Percentiles rank a stretch among this genome's conserved stretches.
phyloP scores from a whole-genome alignment of 2,113 vertebrate genomes.

The Spea bombifrons region DNA sequence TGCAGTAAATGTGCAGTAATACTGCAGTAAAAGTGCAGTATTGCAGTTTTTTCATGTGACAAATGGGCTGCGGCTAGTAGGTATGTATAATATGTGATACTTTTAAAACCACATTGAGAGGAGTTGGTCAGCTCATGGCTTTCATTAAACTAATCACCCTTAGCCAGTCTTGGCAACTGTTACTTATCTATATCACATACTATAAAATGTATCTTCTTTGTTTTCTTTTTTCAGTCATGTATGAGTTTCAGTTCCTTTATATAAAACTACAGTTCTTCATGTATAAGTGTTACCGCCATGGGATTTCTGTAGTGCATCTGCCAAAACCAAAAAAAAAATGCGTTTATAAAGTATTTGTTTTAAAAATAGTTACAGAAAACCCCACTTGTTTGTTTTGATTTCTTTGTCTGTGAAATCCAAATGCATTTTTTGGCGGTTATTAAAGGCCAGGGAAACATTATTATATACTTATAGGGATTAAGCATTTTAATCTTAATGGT shows the following conservation, averaged over 20 bases:
- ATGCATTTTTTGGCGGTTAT: conserved; percentile 25
- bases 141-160: neutral
- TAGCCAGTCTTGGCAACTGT: neutral
- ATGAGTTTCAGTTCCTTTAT: neutral
- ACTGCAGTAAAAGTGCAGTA: no score
- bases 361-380: conserved; percentile 11
- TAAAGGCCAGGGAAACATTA: conserved; percentile 4
- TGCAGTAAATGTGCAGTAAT: no score
- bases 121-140: no score
- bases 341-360: conserved; percentile 23
- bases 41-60: no score
- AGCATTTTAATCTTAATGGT: neutral
- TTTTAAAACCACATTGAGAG: no score
- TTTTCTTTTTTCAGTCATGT: neutral
- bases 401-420: conserved; percentile 3
- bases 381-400: conserved; percentile 1
- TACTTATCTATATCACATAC: neutral
- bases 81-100: no score
- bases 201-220: neutral
- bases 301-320: neutral
- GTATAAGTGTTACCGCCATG: neutral
- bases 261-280: conserved; percentile 6
- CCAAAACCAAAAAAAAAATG: conserved; percentile 17
- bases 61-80: no score
- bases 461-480: conserved; percentile 8